Conservation (phyloP, 2,797 vertebrate species). For the Cyprinodon diabolis region DNA sequence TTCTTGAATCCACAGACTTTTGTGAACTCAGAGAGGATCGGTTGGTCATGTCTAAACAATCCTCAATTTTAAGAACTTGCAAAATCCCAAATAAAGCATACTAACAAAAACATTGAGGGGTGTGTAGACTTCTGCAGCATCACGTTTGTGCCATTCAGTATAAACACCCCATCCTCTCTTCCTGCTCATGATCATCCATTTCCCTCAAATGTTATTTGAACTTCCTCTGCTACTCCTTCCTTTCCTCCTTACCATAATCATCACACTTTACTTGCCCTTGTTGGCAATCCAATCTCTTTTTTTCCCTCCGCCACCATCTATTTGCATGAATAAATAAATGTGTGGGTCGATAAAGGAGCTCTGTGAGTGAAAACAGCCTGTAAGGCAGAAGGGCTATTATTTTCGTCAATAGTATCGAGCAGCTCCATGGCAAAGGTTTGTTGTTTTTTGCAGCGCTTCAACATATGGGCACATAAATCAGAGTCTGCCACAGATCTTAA, state of each 20-base stretch:
- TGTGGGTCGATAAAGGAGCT: constrained; percentile 55
- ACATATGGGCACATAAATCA: constrained; percentile 57
- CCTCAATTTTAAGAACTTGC: too few relatives aligned
- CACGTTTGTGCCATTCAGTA: constrained; percentile 6
- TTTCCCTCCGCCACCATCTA: constrained; percentile 18
- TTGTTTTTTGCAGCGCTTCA: constrained; percentile 40
- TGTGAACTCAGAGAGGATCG: too few relatives aligned
- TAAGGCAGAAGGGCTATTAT: constrained; percentile 39
- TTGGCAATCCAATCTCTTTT: constrained; percentile 35
- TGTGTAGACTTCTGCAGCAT: not conserved
- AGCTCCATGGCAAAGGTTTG: constrained; percentile 34
- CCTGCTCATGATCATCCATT: constrained; percentile 19
- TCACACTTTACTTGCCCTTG: constrained; percentile 18
- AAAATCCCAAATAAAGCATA: not conserved
- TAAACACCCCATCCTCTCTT: constrained; percentile 22
- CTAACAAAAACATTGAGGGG: not conserved
- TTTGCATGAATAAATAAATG: constrained; percentile 67
- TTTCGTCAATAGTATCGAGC: constrained; percentile 36
- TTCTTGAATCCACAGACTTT: too few relatives aligned
- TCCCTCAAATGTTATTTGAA: constrained; percentile 33
- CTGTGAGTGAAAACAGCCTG: constrained; percentile 42
- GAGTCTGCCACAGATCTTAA: constrained; percentile 9
- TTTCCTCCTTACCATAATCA: constrained; percentile 35
- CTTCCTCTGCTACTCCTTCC: constrained; percentile 28
- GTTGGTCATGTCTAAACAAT: too few relatives aligned